A percentile compares a stretch with the other conserved stretches of the same genome.
Evolutionary conservation across 2,888 invertebrate species (phyloP).

Genomic region (Polylopha cassiicola): DNA sequence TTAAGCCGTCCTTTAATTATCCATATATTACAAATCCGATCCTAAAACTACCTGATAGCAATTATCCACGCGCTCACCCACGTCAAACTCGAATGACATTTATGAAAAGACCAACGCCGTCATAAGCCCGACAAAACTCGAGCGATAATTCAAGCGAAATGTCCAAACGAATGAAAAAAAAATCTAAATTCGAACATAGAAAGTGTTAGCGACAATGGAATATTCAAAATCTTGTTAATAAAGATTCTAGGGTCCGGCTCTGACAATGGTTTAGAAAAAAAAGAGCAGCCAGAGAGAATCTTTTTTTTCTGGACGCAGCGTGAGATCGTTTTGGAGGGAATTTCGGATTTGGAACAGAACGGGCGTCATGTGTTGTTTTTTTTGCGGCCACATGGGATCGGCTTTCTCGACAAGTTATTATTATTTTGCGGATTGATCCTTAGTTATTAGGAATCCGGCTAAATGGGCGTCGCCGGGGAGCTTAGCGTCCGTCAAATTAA

Average conservation of each 20-base stretch:
- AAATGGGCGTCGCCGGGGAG: slow-evolving; percentile 46
- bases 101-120: slow-evolving; percentile 56
- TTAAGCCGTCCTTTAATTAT: slow-evolving; percentile 76
- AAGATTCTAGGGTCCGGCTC: slow-evolving; percentile 56
- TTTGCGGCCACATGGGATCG: slow-evolving; percentile 45
- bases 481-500: slow-evolving; percentile 40
- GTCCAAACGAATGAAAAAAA: slow-evolving; percentile 68
- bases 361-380: slow-evolving; percentile 45
- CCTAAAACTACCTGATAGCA: slow-evolving; percentile 72
- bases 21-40: slow-evolving; percentile 71
- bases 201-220: slow-evolving; percentile 76
- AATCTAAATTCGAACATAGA: slow-evolving; percentile 67
- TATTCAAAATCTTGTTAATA: slow-evolving; percentile 77
- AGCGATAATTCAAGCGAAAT: slow-evolving; percentile 76
- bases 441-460: slow-evolving; percentile 47
- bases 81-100: slow-evolving; percentile 67
- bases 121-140: slow-evolving; percentile 73
- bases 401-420: slow-evolving; percentile 47
- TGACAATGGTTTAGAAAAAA: slow-evolving; percentile 45
- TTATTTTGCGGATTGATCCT: slow-evolving; percentile 46
- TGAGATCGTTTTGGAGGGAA: slow-evolving; percentile 72
- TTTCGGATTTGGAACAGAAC: slow-evolving; percentile 64
- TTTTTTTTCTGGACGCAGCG: slow-evolving; percentile 66
- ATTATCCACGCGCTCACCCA: slow-evolving; percentile 76
- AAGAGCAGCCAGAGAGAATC: slow-evolving; percentile 38